A percentile compares a stretch with the other conserved stretches of the same genome.
These are phyloP conservation scores for Cryptophagus acutangulus DNA, from an alignment of 2,888 invertebrate species.

Conservation along the genomic window DNA sequence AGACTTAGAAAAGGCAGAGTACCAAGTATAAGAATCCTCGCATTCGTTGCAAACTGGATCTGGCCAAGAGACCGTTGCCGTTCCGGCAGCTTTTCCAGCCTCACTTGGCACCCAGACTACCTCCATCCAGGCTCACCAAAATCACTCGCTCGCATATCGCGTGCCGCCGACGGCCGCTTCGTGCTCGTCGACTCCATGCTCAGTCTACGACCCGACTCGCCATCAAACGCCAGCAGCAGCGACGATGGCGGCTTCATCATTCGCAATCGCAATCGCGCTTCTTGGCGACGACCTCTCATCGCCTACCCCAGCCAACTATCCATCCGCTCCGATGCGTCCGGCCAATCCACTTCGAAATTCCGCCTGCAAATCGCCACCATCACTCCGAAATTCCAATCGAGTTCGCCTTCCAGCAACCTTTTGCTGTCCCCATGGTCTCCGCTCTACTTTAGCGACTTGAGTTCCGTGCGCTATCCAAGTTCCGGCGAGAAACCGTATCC, in stretches of 20 bases:
- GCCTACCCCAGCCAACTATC: slow-evolving; percentile 64
- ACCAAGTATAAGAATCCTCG: slow-evolving; percentile 80
- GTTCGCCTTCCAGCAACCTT: slow-evolving; percentile 61
- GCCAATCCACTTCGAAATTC: slow-evolving; percentile 49
- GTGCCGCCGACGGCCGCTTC: slow-evolving; percentile 71
- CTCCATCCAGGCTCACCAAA: slow-evolving; percentile 41
- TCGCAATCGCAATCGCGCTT: slow-evolving; percentile 53
- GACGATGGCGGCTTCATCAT: slow-evolving; percentile 84
- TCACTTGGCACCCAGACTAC: slow-evolving; percentile 47
- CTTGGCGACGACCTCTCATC: slow-evolving; percentile 62
- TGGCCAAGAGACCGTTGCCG: slow-evolving; percentile 70
- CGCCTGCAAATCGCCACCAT: slow-evolving; percentile 39
- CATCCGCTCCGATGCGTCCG: slow-evolving; percentile 55
- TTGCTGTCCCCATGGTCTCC: slow-evolving; percentile 64
- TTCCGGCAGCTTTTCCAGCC: slow-evolving; percentile 47
- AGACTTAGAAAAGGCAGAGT: slow-evolving; percentile 93
- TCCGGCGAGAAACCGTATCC: slow-evolving; percentile 70
- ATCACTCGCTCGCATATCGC: slow-evolving; percentile 62
- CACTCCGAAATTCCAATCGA: slow-evolving; percentile 57
- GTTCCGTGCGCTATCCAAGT: slow-evolving; percentile 77
- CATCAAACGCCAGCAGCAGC: slow-evolving; percentile 59
- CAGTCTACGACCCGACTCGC: slow-evolving; percentile 53
- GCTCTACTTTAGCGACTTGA: slow-evolving; percentile 78
- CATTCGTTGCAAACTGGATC: slow-evolving; percentile 67
- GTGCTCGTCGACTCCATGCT: slow-evolving; percentile 56